phyloP scores from a whole-genome alignment of 1,140 invertebrate species.

The Dolichoris vasculosae region DNA sequence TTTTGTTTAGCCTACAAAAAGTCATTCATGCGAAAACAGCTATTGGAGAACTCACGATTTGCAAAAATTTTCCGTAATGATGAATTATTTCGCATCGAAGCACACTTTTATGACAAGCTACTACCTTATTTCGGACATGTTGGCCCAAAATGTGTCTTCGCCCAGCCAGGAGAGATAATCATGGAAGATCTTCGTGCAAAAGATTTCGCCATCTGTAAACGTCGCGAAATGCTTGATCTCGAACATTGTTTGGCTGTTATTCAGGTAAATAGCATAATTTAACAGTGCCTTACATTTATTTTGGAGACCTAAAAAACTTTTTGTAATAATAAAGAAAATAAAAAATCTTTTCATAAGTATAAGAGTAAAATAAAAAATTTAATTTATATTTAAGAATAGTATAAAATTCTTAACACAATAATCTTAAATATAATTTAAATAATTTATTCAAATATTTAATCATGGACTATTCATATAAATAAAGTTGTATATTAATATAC shows the following conservation, averaged over 20 bases:
- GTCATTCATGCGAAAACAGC: slow-evolving; percentile 62
- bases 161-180: slow-evolving; percentile 63
- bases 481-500: too few relatives aligned
- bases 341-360: too few relatives aligned
- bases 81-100: slow-evolving; percentile 62
- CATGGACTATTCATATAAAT: too few relatives aligned
- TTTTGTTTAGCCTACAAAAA: slow-evolving; percentile 59
- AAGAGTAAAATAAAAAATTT: too few relatives aligned
- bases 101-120: slow-evolving; percentile 60
- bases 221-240: slow-evolving; percentile 63
- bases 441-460: too few relatives aligned
- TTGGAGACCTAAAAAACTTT: too few relatives aligned
- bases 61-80: slow-evolving; percentile 47
- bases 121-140: slow-evolving; percentile 56
- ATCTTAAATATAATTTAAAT: too few relatives aligned
- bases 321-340: background rate
- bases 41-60: slow-evolving; percentile 34
- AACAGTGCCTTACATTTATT: too few relatives aligned
- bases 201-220: slow-evolving; percentile 63
- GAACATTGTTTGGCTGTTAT: slow-evolving; percentile 66
- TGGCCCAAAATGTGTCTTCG: slow-evolving; percentile 59
- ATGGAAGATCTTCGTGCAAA: slow-evolving; percentile 68
- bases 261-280: slow-evolving; percentile 50
- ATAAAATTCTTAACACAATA: too few relatives aligned
- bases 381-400: too few relatives aligned